Evolutionary conservation across 2,797 vertebrate species (phyloP).

Genomic region (Masticophis lateralis): DNA sequence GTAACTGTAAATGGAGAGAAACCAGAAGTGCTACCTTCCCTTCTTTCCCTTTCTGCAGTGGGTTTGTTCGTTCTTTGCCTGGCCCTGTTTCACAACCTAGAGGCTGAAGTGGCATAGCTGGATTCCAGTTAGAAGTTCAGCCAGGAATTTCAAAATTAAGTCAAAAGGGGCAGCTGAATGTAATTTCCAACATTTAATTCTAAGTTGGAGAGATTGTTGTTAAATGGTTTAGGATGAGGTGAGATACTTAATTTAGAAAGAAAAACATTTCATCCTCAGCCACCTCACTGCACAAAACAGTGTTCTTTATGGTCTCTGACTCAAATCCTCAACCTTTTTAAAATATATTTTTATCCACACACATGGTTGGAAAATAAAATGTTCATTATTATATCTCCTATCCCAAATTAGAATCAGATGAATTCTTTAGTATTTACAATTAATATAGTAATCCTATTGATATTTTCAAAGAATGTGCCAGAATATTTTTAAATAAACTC

Average conservation of each 20-base stretch:
- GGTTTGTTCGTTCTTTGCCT: constrained; percentile 32
- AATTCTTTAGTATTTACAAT: background rate
- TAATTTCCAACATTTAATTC: background rate
- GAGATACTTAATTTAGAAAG: background rate
- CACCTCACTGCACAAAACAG: too few species aligned
- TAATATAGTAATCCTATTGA: background rate
- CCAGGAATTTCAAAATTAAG: background rate
- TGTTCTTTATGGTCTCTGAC: too few species aligned
- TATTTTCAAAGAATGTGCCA: too few species aligned
- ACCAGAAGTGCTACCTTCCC: constrained; percentile 33
- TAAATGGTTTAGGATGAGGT: background rate
- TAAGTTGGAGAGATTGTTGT: background rate
- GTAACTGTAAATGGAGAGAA: constrained; percentile 58
- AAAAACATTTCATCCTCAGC: background rate
- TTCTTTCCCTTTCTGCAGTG: constrained; percentile 34
- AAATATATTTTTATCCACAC: background rate
- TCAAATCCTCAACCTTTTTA: background rate
- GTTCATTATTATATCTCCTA: background rate
- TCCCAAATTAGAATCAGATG: background rate
- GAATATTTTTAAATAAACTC: background rate
- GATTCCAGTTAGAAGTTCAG: background rate
- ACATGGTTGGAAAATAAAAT: background rate
- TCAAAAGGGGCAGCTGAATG: too few species aligned
- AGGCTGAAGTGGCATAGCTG: background rate
- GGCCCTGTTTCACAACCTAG: constrained; percentile 47